Evolutionary conservation across 2,888 invertebrate genomes (phyloP).

Genomic region (Polymixis flavicincta): DNA sequence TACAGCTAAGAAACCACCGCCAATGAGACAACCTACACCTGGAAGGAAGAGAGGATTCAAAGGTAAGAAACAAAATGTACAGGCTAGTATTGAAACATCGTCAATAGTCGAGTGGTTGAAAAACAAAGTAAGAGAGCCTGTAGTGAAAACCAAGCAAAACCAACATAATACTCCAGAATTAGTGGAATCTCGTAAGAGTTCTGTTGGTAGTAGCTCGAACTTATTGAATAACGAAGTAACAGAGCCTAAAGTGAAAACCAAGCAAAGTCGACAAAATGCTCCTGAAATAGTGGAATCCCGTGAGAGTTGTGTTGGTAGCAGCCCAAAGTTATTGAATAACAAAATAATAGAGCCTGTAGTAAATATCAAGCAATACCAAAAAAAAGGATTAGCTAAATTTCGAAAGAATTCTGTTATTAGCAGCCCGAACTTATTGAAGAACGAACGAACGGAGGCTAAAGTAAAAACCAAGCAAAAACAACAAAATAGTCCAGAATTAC

Average conservation of each 20-base stretch:
- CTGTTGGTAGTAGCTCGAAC: constrained; percentile 64
- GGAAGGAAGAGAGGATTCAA: constrained; percentile 21
- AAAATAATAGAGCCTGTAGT: constrained; percentile 26
- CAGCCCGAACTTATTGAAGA: constrained; percentile 32
- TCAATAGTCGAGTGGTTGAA: constrained; percentile 24
- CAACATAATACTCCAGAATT: constrained; percentile 13
- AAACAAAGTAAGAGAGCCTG: constrained; percentile 4
- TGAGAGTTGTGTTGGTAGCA: constrained; percentile 69
- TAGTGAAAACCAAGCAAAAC: not conserved
- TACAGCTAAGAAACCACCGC: not conserved
- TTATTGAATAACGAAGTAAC: not conserved
- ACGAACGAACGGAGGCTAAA: not conserved
- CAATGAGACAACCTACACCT: not conserved
- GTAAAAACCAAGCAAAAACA: not conserved
- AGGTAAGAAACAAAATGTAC: constrained; percentile 54
- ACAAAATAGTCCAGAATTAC: constrained; percentile 18
- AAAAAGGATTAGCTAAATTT: constrained; percentile 51
- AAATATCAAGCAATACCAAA: not conserved
- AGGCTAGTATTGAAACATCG: not conserved
- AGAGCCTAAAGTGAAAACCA: not conserved
- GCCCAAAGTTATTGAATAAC: constrained; percentile 53
- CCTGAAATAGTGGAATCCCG: constrained; percentile 61
- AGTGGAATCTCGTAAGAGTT: constrained; percentile 68
- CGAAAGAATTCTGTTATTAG: constrained; percentile 68
- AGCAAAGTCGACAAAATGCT: not conserved